These are phyloP conservation scores for Xanthostigma xanthostigma DNA, from an alignment of 2,888 invertebrate genomes.

Conservation along the genomic window DNA sequence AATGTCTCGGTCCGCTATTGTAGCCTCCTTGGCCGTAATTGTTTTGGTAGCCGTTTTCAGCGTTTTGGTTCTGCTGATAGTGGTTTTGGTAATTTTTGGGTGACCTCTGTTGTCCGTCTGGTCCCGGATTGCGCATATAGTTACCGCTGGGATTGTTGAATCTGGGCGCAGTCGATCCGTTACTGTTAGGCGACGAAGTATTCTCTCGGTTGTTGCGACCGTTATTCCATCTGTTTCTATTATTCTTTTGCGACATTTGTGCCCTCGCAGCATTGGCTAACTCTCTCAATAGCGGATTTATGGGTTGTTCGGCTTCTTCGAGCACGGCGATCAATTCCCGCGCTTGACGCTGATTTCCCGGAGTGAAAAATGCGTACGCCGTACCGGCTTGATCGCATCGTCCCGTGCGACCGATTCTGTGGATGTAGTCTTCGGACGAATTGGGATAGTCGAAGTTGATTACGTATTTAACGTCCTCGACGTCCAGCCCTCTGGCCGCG, in stretches of 20 bases:
- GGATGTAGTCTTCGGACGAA: conserved; percentile 95
- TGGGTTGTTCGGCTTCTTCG: conserved; percentile 81
- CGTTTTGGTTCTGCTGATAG: conserved; percentile 29
- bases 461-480: conserved; percentile 94
- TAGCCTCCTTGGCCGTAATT: conserved; percentile 20
- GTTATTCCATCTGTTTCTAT: conserved; percentile 31
- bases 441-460: conserved; percentile 97
- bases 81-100: conserved; percentile 24
- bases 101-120: conserved; percentile 28
- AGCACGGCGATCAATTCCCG: conserved; percentile 82
- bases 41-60: conserved; percentile 30
- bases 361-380: conserved; percentile 93
- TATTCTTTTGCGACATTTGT: conserved; percentile 24
- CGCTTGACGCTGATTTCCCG: conserved; percentile 80
- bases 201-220: conserved; percentile 47
- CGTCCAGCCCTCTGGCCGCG: conserved; percentile 75
- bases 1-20: too few relatives aligned
- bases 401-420: conserved; percentile 88
- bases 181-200: conserved; percentile 34
- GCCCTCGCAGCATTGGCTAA: conserved; percentile 44
- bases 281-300: conserved; percentile 65
- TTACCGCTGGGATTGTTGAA: conserved; percentile 23
- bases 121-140: conserved; percentile 17
- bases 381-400: conserved; percentile 88
- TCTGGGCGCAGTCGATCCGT: conserved; percentile 28